These are phyloP conservation scores for Cassiopea xamachana DNA, from an alignment of 30 jellyfish, hydroid and myxozoan species.

Conservation along the genomic window DNA sequence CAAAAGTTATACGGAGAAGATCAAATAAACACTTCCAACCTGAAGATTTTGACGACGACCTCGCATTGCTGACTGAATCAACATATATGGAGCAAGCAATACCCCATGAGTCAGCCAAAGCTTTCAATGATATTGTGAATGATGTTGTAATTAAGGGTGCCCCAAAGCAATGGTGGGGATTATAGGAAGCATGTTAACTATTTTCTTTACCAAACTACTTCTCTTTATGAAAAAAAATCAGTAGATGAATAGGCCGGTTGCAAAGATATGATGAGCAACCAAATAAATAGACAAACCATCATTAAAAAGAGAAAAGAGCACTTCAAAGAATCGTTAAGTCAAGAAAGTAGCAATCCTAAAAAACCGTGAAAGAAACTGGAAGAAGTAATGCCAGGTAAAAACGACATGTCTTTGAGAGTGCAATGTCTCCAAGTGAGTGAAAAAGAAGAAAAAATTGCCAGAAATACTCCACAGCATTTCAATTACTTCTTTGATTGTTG, in stretches of 20 bases:
- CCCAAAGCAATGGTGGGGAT: background rate
- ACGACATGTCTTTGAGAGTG: background rate
- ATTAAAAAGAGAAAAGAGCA: background rate
- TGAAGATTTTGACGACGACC: too few relatives aligned
- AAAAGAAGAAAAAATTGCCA: background rate
- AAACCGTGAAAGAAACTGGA: background rate
- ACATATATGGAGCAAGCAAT: background rate
- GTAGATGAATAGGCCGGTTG: background rate
- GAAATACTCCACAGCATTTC: background rate
- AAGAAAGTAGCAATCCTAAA: background rate
- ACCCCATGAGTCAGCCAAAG: background rate
- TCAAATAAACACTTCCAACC: too few relatives aligned
- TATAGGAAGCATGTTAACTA: background rate
- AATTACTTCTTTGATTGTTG: background rate
- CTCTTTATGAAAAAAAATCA: background rate
- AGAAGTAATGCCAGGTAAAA: background rate
- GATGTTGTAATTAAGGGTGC: background rate
- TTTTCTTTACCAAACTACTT: background rate
- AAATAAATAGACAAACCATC: background rate
- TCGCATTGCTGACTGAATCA: background rate
- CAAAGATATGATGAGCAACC: background rate
- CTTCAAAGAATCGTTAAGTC: background rate
- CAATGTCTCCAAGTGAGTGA: background rate
- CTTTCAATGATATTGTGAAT: background rate
- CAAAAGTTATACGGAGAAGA: too few relatives aligned